phyloP scores from a whole-genome alignment of 2,797 vertebrate species.

The Gymnothorax reevesii region DNA sequence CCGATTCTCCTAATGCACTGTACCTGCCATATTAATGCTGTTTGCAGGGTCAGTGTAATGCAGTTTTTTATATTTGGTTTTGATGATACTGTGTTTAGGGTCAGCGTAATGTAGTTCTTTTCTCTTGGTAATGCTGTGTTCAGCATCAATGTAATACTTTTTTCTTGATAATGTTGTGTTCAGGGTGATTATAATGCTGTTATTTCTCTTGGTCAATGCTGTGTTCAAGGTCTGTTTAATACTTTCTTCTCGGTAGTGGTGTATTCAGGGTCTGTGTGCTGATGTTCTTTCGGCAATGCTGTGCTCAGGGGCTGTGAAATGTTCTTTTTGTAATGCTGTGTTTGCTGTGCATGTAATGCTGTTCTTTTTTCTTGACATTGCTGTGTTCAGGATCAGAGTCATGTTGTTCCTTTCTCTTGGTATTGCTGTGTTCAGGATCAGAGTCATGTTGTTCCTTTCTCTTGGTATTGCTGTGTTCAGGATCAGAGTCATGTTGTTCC shows the following conservation, averaged over 20 bases:
- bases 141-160: too few relatives aligned
- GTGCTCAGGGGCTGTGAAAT: not conserved
- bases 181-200: not conserved
- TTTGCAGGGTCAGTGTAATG: not conserved
- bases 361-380: not conserved
- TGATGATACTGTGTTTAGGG: too few relatives aligned
- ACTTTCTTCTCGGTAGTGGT: not conserved
- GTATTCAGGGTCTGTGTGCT: not conserved
- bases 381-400: not conserved
- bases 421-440: not conserved
- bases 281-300: not conserved
- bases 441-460: not conserved
- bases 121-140: too few relatives aligned
- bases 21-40: not conserved
- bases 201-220: too few relatives aligned
- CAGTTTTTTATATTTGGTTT: too few relatives aligned
- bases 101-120: too few relatives aligned
- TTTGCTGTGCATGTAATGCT: not conserved
- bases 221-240: not conserved
- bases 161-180: not conserved
- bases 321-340: not conserved
- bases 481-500: not conserved
- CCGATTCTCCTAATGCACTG: not conserved
- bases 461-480: not conserved
- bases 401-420: not conserved